Base-by-base conservation (phyloP, 35 echinoderm and acorn worm species). In the Nesometra sesokonis region DNA sequence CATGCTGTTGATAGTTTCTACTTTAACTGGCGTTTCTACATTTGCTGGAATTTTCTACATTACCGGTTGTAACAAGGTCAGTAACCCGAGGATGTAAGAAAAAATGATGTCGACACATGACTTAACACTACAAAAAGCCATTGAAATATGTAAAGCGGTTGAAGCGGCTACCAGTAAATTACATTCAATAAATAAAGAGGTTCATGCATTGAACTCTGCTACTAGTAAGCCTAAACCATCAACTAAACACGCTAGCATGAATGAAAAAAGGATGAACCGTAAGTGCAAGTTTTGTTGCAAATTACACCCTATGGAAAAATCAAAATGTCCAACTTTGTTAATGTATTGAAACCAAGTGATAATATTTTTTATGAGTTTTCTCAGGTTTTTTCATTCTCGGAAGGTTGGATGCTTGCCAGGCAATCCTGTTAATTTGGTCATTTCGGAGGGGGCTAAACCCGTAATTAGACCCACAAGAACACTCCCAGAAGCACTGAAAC, bases 101-200 rank as follows among this genome's bases (percentile, higher is more conserved):
- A 87, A 79, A 34, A 77, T 87, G 57, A 79, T 35, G 52, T 52
- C 57, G 3, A 79, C 77, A 0, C 57, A 78, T 30, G 77, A 87
- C 30, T 34, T 87, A 0, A 87, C 86, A 27, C 36, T 87, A 43
- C 77, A 11, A 9, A 87, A 34, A 30, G 86, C 86, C 17, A 80
- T 87, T 32, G 86, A 87, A 35, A 87, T 87, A 0, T 87, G 86
- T 37, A 87, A 87, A 32, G 86, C 86, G 5, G 34, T 87, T 30
- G 86, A 87, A 79, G 43, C 29, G 23, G 85, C 85, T 32, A 0
- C 85, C 9, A 30, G 19, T 13, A 40, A 86, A 29, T 29, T 86
- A 57, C 78, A 80, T 32, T 67, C 86, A 32, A 35, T 87, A 37
- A 78, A 77, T 17, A 81, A n/a, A 27, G 52, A 77, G 8, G 43